Evolutionary conservation across 2,888 invertebrate species (phyloP), one percentile per base, ranked within the genome.

Genomic region (Julus scandinavius): DNA sequence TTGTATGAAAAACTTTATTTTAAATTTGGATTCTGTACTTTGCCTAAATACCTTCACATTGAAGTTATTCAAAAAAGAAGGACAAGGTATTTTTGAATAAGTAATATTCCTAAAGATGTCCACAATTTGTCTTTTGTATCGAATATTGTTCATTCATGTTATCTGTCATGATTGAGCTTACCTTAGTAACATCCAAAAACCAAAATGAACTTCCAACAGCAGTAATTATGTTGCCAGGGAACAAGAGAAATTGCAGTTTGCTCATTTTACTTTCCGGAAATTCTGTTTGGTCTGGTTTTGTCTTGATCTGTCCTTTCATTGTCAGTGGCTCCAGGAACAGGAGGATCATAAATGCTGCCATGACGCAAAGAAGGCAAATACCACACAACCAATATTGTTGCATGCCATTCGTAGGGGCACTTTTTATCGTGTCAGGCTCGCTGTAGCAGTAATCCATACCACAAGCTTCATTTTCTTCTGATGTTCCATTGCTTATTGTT

Each of bases 271-370:
- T 85, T 41, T n/a, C 20, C 2, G 85, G 41, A 85, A 49, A n/a
- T 85, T 49, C 49, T 49, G 41, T n/a, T 45, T 41, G 17, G 9
- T 45, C 85, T 11, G 85, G 85, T 72, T 29, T 72, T 29, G 72
- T 72, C 72, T 72, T 72, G n/a, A 85, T 85, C 41, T 49, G 45
- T 11, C 41, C 49, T 85, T 45, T 45, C 49, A 49, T 49, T 9
- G 45, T 85, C n/a, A 85, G 85, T 85, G 85, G 85, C 11, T 85
- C 85, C 85, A 85, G 85, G 49, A 85, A 85, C 49, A 85, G 49
- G 20, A 85, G 11, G 41, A 85, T 49, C 85, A 85, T 49, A 41
- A 85, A 85, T 0, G 85, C 85, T 4, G 85, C 85, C 85, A 85
- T 85, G 85, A 85, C 41, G 45, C 85, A 20, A 85, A 85, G 41